Percentiles rank a stretch among this genome's conserved stretches.
phyloP scores from a whole-genome alignment of 2,113 vertebrate genomes.

The Phrynosoma blainvillii region DNA sequence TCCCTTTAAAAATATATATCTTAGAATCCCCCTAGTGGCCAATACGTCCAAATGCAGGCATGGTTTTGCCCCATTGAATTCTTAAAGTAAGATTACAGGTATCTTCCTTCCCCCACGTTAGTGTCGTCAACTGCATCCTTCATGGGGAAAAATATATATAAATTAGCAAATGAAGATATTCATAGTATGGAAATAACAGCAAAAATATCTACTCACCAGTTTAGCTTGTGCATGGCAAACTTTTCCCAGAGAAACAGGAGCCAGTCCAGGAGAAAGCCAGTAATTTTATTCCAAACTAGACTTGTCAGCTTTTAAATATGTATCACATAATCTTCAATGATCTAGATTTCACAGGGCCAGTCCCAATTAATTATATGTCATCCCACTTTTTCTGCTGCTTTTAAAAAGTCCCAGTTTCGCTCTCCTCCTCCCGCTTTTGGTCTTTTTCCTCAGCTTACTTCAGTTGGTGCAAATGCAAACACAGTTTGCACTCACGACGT shows the following conservation, averaged over 20 bases:
- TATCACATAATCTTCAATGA: too few relatives aligned
- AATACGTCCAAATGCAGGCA: conserved; percentile 6
- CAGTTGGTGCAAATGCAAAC: too few relatives aligned
- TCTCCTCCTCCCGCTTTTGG: too few relatives aligned
- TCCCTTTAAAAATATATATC: conserved; percentile 9
- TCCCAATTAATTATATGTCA: too few relatives aligned
- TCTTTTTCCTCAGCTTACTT: too few relatives aligned
- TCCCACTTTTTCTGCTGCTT: too few relatives aligned
- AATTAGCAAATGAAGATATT: background rate
- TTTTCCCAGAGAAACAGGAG: background rate
- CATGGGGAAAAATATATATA: background rate
- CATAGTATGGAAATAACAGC: too few relatives aligned
- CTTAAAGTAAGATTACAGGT: background rate
- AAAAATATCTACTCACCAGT: too few relatives aligned
- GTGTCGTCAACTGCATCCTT: background rate
- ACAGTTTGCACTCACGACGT: too few relatives aligned
- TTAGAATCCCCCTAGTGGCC: conserved; percentile 36
- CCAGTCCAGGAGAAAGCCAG: background rate
- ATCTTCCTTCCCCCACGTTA: background rate
- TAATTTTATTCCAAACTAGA: background rate
- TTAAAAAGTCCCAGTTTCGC: too few relatives aligned
- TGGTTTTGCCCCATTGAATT: background rate
- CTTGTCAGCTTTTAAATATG: background rate
- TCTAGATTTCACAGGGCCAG: too few relatives aligned
- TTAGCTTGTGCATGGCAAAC: background rate